Base-by-base conservation (phyloP, 2,888 invertebrate genomes). In the Poecilobothrus nobilitatus region DNA sequence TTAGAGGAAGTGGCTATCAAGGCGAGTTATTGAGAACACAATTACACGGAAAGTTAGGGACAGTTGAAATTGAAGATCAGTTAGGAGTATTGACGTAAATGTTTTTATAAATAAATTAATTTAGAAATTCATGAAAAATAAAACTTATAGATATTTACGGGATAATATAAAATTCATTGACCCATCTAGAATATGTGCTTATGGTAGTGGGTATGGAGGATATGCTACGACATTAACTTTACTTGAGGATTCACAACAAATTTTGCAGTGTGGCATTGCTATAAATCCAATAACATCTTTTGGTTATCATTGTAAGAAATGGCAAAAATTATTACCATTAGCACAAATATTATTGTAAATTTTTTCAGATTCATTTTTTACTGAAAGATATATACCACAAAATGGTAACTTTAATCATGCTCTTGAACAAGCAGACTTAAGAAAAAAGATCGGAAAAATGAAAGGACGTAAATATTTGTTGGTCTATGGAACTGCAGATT, bases 281-380 rank as follows among this genome's bases (percentile, higher is more conserved):
- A 86, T 95, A 12, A 92, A 95, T 68, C 96, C 96, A 1, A 90
- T 96, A 71, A 90, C 92, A 0, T 92, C 92, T 78, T 92, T 93
- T 83, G 83, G 87, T 71, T 91, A 89, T 75, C 91, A 93, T 76
- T 92, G 90, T 90, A 74, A 84, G 86, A 37, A 20, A 8, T 34
- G 9, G 4, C 6, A 62, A 62, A 62, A 10, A 1, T 21, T 20
- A 62, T 21, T 62, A 21, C 8, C 2, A 20, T 9, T 22, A 7
- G 1, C n/a, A 64, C 22, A n/a, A 41, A 9, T 27, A n/a, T 2
- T 20, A 21, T 1, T 37, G n/a, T 34, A 34, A 65, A 22, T 67
- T 22, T 66, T 68, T 68, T 63, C 79, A 93, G 92, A 92, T 82
- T 92, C 96, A 7, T 92, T 90, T 75, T 96, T 93, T 83, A 91